Base-by-base conservation (phyloP, 2,113 vertebrate species). In the Falcunculus frontatus region DNA sequence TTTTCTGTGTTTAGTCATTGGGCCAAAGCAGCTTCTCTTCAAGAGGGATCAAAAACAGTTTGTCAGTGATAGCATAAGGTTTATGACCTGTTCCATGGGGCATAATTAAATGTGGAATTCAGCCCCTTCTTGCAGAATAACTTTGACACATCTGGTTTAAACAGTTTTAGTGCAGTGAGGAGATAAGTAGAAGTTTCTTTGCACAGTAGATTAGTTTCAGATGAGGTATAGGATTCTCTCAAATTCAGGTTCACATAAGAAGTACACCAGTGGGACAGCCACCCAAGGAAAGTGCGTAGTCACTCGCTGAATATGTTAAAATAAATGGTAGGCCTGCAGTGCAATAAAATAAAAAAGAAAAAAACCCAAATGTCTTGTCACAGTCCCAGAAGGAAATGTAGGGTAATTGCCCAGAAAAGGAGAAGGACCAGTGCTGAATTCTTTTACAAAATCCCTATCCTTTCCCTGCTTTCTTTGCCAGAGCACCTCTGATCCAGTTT, bases 61-160 rank as follows among this genome's bases (percentile, higher is more conserved):
- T 85, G 70, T 95, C 87, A 94, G 56, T 75, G 88, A 96, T 96
- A 97, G 82, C 67, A 90, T 16, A 8, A 95, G 76, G 73, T 95
- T 97, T 97, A 94, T 95, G 85, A 55, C 87, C 29, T 59, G 67
- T 37, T 96, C 96, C 83, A 2, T 41, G n/a, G 95, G 88, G 95
- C 93, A 78, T 91, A 94, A 93, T 97, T 96, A 95, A 95, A 93
- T n/a, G 63, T 86, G 90, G 87, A 96, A 94, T 95, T 96, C 92
- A 68, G 37, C 18, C 85, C 55, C 44, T 75, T 96, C 82, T 97
- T 95, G 63, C 82, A 84, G 85, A 95, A 88, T 88, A 96, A 92
- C 93, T 93, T 96, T 96, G 95, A 92, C 82, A 95, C 93, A 95
- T 96, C 82, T 97, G 95, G 72, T 96, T 96, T 95, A 93, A 96